phyloP scores from a whole-genome alignment of 2,888 invertebrate genomes.

The Megaustenia siamemsis region DNA sequence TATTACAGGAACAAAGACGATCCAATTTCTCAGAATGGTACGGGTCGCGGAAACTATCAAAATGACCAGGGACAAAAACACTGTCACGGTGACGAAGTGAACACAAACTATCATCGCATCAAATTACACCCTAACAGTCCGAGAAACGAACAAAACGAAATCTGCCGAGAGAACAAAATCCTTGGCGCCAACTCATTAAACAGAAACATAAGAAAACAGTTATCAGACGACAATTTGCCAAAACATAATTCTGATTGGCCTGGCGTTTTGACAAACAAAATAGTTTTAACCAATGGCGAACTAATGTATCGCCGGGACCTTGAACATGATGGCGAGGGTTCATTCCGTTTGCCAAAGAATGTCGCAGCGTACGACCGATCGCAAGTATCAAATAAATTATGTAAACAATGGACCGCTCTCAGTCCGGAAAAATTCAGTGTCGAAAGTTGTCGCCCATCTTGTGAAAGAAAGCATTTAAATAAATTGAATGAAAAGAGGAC shows the following conservation, averaged over 20 bases:
- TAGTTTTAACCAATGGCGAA: no score
- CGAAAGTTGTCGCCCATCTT: not conserved
- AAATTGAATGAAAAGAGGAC: not conserved
- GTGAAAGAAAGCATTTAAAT: not conserved
- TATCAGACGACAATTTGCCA: not conserved
- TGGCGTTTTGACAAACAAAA: not conserved
- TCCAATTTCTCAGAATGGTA: no score
- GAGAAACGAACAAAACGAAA: no score
- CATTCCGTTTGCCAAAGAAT: not conserved
- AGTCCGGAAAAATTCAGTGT: not conserved
- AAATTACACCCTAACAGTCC: no score
- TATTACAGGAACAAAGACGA: no score
- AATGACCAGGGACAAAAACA: no score
- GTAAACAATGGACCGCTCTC: not conserved
- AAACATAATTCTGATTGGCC: not conserved
- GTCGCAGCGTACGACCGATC: not conserved
- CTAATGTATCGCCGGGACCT: not conserved
- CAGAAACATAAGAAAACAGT: not conserved
- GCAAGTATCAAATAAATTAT: not conserved
- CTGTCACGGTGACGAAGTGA: no score
- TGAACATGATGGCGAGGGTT: not conserved
- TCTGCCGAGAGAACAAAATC: no score
- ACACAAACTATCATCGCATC: no score
- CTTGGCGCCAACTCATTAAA: no score
- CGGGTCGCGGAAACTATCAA: no score